Evolutionary conservation across 2,888 invertebrate genomes (phyloP).

Genomic region (Drosophila subquinaria): DNA sequence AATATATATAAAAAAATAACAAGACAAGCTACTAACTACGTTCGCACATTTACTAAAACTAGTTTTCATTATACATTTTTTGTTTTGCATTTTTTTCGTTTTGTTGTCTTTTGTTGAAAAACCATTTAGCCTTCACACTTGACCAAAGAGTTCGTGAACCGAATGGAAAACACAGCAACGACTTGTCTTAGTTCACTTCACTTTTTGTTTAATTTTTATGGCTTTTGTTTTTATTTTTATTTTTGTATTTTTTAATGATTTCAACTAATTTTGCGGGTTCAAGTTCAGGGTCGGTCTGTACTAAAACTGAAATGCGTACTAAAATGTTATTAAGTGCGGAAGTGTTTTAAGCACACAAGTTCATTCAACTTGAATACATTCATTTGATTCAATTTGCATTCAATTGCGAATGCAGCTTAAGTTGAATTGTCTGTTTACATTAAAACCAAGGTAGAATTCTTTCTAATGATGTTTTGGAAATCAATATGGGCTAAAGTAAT

Average conservation of each 20-base stretch:
- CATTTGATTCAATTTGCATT: background rate
- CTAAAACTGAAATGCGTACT: conserved; percentile 41
- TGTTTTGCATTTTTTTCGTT: conserved; percentile 27
- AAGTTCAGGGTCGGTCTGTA: conserved; percentile 69
- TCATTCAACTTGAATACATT: conserved; percentile 62
- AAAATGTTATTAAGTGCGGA: conserved; percentile 55
- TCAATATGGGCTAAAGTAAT: conserved; percentile 20
- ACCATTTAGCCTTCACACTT: conserved; percentile 73
- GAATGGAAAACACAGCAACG: conserved; percentile 42
- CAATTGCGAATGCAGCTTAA: conserved; percentile 11
- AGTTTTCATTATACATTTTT: conserved; percentile 35
- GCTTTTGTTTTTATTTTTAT: conserved; percentile 1
- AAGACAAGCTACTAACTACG: conserved; percentile 36
- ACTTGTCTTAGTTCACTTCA: conserved; percentile 17
- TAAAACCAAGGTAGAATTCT: background rate
- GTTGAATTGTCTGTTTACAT: background rate
- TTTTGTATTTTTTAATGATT: conserved; percentile 58
- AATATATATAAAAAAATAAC: background rate
- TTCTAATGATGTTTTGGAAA: conserved; percentile 38
- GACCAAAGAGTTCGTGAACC: conserved; percentile 72
- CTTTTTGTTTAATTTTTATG: conserved; percentile 32
- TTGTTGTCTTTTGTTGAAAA: conserved; percentile 30
- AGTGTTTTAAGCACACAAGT: conserved; percentile 41
- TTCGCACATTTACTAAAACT: conserved; percentile 49
- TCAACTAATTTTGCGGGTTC: conserved; percentile 60